These are phyloP conservation scores for Eupelmus urozonus DNA, from an alignment of 2,888 invertebrate species.

Conservation along the genomic window DNA sequence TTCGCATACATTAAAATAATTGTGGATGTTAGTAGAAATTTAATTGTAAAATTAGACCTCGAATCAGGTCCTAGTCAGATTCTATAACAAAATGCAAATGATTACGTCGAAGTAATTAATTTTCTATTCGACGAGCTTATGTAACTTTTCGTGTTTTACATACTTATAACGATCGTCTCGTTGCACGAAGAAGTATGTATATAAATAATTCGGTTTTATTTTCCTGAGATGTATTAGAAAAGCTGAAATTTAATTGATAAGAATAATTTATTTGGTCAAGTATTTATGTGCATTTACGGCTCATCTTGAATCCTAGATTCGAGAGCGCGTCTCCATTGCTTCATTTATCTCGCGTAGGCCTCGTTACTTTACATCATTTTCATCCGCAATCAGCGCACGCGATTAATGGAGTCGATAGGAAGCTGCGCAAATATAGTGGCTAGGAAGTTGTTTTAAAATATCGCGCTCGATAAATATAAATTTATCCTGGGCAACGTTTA, in stretches of 20 bases:
- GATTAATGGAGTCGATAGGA: constrained; percentile 52
- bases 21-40: too few species aligned
- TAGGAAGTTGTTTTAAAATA: constrained; percentile 30
- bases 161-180: constrained; percentile 18
- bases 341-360: constrained; percentile 27
- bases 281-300: not conserved
- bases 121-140: too few species aligned
- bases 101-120: too few species aligned
- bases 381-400: not conserved
- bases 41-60: too few species aligned
- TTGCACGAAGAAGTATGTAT: not conserved
- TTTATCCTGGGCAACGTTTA: not conserved
- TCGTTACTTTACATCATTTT: constrained; percentile 46
- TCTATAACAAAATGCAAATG: too few species aligned
- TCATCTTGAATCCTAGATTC: not conserved
- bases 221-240: not conserved
- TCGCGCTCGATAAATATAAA: not conserved
- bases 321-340: not conserved
- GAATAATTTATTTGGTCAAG: constrained; percentile 14
- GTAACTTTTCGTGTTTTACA: constrained; percentile 23
- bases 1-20: too few species aligned
- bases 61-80: too few species aligned
- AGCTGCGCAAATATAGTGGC: constrained; percentile 4
- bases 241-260: constrained; percentile 37
- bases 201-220: not conserved